Evolutionary conservation across 1,140 invertebrate genomes (phyloP).

Genomic region (Aphaenogaster floridana): DNA sequence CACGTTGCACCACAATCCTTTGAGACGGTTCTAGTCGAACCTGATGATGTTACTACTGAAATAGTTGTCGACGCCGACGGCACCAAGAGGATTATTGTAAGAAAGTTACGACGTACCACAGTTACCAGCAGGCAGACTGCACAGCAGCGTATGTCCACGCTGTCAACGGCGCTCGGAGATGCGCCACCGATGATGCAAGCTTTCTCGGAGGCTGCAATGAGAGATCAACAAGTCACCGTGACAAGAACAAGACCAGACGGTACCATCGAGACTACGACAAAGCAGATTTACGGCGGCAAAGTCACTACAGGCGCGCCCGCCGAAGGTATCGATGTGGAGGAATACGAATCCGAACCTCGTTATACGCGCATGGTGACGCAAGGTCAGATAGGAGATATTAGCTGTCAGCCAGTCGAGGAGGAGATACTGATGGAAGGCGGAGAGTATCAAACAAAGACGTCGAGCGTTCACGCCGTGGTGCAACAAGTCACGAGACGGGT

Average conservation of each 20-base stretch:
- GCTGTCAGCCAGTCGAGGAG: slow-evolving; percentile 72
- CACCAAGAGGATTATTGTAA: slow-evolving; percentile 93
- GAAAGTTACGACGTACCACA: slow-evolving; percentile 87
- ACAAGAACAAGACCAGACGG: slow-evolving; percentile 89
- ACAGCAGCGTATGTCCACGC: slow-evolving; percentile 84
- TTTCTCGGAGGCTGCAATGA: slow-evolving; percentile 90
- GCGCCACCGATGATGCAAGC: slow-evolving; percentile 86
- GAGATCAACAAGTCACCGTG: slow-evolving; percentile 89
- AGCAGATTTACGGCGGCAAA: slow-evolving; percentile 89
- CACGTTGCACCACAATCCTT: slow-evolving; percentile 91
- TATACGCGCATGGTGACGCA: slow-evolving; percentile 86
- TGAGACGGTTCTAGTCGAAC: slow-evolving; percentile 92
- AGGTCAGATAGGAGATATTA: slow-evolving; percentile 78
- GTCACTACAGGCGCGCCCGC: slow-evolving; percentile 88
- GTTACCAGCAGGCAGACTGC: slow-evolving; percentile 85
- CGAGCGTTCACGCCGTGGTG: slow-evolving; percentile 91
- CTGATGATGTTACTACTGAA: slow-evolving; percentile 92
- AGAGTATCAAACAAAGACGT: slow-evolving; percentile 86
- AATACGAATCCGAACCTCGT: slow-evolving; percentile 89
- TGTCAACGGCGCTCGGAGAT: slow-evolving; percentile 84
- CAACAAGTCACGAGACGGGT: slow-evolving; percentile 93
- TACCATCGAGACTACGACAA: slow-evolving; percentile 88
- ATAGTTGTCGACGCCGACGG: slow-evolving; percentile 93
- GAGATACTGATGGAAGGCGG: slow-evolving; percentile 80
- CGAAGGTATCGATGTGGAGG: slow-evolving; percentile 89